Conservation (phyloP, 2,797 vertebrate species). For the Cyprinella venusta region DNA sequence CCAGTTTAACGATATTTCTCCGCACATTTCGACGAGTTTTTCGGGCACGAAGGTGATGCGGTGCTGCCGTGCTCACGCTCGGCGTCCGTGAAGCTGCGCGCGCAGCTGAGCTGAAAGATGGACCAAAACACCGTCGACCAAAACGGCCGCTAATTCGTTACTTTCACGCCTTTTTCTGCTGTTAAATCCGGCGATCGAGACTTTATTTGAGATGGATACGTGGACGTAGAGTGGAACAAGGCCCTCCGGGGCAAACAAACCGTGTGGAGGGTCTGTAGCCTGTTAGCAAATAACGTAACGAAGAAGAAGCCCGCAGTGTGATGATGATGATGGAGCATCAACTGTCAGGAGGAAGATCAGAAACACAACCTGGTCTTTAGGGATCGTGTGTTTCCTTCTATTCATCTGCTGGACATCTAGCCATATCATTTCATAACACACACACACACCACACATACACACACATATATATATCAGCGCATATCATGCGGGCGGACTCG, state of each 20-base stretch:
- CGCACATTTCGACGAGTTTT: background rate
- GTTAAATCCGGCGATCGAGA: constrained; percentile 47
- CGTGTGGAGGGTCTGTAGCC: constrained; percentile 65
- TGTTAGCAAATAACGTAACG: constrained; percentile 57
- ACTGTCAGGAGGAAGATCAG: constrained; percentile 33
- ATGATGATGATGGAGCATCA: constrained; percentile 63
- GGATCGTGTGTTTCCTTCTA: background rate
- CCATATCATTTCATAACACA: background rate
- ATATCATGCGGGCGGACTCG: constrained; percentile 18
- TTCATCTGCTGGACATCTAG: background rate
- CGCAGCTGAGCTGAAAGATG: constrained; percentile 69
- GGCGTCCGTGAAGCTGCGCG: constrained; percentile 75
- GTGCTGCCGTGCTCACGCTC: constrained; percentile 41
- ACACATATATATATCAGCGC: background rate
- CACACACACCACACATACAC: too few species aligned
- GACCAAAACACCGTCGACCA: constrained; percentile 41
- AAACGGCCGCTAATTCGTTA: constrained; percentile 44
- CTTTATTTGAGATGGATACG: constrained; percentile 60
- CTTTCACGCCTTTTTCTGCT: background rate
- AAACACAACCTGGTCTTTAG: background rate
- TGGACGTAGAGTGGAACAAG: constrained; percentile 70
- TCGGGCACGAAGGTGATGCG: background rate
- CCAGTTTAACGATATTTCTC: background rate
- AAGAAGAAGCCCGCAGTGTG: constrained; percentile 53
- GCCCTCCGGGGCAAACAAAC: constrained; percentile 74